These are phyloP conservation scores for Drosophila koepferae DNA, from an alignment of 2,888 invertebrate genomes.

Conservation along the genomic window DNA sequence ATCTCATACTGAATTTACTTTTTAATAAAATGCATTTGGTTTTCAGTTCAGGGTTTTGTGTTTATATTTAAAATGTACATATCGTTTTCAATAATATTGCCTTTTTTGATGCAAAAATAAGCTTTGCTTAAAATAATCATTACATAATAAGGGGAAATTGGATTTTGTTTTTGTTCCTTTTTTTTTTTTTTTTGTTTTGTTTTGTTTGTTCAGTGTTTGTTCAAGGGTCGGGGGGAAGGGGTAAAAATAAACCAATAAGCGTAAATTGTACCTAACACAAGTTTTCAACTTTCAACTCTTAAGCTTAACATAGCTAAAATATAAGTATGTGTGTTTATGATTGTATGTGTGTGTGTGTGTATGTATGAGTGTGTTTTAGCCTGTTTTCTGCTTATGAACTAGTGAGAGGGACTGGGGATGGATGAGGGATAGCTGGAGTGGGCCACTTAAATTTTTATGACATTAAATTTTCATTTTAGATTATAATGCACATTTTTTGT, in stretches of 20 bases:
- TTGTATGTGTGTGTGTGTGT: not conserved
- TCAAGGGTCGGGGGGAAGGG: conserved; percentile 1
- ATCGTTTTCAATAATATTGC: conserved; percentile 77
- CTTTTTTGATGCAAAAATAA: conserved; percentile 81
- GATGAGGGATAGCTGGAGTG: not conserved
- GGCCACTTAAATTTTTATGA: conserved; percentile 49
- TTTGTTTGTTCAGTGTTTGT: too few species aligned
- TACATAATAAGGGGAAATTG: conserved; percentile 50
- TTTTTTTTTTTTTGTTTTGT: not conserved
- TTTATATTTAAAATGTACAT: conserved; percentile 69
- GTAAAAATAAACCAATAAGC: conserved; percentile 83
- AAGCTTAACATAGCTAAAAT: conserved; percentile 51
- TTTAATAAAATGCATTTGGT: conserved; percentile 15
- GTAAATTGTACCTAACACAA: conserved; percentile 83
- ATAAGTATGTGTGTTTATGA: conserved; percentile 29
- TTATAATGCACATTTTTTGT: conserved; percentile 78
- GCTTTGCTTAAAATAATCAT: conserved; percentile 77
- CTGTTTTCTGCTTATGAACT: conserved; percentile 62
- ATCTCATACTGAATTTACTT: too few species aligned
- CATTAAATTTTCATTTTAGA: conserved; percentile 54
- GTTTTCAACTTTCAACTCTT: conserved; percentile 83
- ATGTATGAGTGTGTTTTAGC: conserved; percentile 51
- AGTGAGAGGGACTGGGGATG: conserved; percentile 20
- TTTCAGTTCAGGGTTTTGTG: conserved; percentile 65
- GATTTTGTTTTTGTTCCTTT: conserved; percentile 21